Conservation (phyloP, 2,113 vertebrate genomes). For the Mesitornis unicolor region DNA sequence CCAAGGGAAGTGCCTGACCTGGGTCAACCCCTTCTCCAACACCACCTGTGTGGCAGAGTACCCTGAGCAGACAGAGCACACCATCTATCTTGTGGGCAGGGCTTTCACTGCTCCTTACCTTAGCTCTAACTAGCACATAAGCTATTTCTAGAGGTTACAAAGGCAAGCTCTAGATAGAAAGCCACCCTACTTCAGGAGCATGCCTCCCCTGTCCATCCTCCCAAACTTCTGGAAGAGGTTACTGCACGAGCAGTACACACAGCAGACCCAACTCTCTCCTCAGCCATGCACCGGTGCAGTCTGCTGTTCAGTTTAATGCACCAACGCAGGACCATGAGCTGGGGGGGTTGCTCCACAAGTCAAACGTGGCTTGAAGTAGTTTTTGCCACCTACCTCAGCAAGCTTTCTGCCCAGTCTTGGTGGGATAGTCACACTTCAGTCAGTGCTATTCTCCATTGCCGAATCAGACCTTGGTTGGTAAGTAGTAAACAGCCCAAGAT, state of each 20-base stretch:
- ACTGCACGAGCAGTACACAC: background rate
- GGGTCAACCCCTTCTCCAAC: background rate
- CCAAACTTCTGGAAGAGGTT: accelerated
- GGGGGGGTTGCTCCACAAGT: background rate
- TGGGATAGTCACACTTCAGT: background rate
- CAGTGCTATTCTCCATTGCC: background rate
- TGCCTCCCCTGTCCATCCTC: too few species aligned
- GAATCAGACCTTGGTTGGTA: background rate
- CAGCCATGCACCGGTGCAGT: background rate
- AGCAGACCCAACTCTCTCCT: background rate
- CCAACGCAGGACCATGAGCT: background rate
- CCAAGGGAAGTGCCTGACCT: background rate
- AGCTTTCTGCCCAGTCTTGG: background rate
- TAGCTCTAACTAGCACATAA: background rate
- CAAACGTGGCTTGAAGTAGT: background rate
- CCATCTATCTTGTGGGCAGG: background rate
- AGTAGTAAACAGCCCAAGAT: background rate
- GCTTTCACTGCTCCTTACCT: background rate
- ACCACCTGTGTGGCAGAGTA: background rate
- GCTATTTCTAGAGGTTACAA: background rate
- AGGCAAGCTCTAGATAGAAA: background rate
- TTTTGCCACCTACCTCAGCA: background rate
- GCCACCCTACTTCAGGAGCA: background rate
- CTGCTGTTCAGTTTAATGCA: background rate
- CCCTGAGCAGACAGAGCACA: background rate